These are phyloP conservation scores for Pachypanchax playfairii DNA, from an alignment of 2,113 vertebrate species.

Conservation along the genomic window DNA sequence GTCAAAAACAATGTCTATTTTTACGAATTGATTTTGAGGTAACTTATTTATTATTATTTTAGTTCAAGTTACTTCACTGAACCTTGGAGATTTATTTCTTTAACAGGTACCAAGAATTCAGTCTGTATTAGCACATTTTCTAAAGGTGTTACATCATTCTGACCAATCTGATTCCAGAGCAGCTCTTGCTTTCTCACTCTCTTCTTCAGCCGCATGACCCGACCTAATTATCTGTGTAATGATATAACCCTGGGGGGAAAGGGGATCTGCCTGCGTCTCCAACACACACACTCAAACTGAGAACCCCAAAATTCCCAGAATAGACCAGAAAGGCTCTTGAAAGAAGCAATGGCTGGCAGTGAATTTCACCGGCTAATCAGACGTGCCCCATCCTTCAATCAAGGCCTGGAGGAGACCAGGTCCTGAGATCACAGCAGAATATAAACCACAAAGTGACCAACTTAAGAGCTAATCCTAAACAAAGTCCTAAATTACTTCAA, in stretches of 20 bases:
- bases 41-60: too few relatives aligned
- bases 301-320: slow-evolving; percentile 41
- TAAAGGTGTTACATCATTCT: background rate
- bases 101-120: too few relatives aligned
- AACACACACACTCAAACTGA: slow-evolving; percentile 1
- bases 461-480: background rate
- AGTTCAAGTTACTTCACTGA: too few relatives aligned
- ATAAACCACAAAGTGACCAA: background rate
- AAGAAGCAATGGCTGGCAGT: slow-evolving; percentile 26
- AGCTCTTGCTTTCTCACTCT: slow-evolving; percentile 13
- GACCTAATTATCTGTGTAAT: slow-evolving; percentile 68
- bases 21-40: too few relatives aligned
- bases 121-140: too few relatives aligned
- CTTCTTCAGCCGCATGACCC: slow-evolving; percentile 39
- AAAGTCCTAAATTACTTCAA: background rate
- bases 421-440: background rate
- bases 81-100: too few relatives aligned
- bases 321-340: slow-evolving; percentile 33
- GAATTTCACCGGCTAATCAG: slow-evolving; percentile 35
- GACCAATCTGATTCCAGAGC: slow-evolving; percentile 7
- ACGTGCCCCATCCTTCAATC: slow-evolving; percentile 9
- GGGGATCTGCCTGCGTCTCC: slow-evolving; percentile 28
- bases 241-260: slow-evolving; percentile 62
- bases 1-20: too few relatives aligned
- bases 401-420: background rate